Evolutionary conservation across 1,140 invertebrate species (phyloP).

Genomic region (Carposina sasakii): DNA sequence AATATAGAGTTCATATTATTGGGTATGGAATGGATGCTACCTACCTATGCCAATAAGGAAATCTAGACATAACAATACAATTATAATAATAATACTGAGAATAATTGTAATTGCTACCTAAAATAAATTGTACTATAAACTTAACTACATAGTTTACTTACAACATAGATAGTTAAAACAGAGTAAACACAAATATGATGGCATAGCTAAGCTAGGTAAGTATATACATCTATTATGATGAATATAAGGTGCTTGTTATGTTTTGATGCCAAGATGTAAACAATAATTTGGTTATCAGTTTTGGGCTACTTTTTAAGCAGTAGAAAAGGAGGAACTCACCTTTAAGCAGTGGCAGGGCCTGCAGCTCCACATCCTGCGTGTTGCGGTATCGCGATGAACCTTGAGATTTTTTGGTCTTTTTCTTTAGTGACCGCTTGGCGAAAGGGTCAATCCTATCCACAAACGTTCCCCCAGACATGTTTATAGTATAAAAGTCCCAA

Average conservation of each 20-base stretch:
- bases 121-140: background rate
- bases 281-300: no score
- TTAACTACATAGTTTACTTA: background rate
- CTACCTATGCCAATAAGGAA: no score
- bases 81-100: no score
- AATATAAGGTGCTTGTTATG: no score
- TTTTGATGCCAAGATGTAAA: no score
- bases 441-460: conserved; percentile 96
- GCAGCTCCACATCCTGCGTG: conserved; percentile 90
- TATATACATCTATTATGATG: no score
- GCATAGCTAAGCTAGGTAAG: no score
- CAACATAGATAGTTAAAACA: background rate
- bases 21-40: no score
- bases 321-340: conserved; percentile 76
- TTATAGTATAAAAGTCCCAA: conserved; percentile 67
- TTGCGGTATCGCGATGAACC: conserved; percentile 92
- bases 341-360: conserved; percentile 89
- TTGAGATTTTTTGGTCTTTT: conserved; percentile 94
- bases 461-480: conserved; percentile 89
- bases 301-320: no score
- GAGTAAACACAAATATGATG: background rate
- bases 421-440: conserved; percentile 92
- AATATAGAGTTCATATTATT: background rate
- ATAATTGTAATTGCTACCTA: background rate
- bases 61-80: no score